Conservation (phyloP, 2,888 invertebrate species). For the Sabatieria punctata region DNA sequence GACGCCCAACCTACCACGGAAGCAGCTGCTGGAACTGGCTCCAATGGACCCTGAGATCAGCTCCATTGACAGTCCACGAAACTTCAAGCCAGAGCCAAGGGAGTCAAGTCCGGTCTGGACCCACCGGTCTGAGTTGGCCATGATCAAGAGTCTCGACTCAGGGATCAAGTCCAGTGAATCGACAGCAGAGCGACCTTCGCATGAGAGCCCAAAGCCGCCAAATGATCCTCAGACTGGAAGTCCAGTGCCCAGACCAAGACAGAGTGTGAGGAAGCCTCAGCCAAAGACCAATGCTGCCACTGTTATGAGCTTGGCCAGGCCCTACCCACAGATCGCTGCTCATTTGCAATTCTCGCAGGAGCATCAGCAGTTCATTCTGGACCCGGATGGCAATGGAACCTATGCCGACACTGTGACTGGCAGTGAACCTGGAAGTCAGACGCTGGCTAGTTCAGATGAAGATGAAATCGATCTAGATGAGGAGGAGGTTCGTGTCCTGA, state of each 20-base stretch:
- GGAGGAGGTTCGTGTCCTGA: slow-evolving; percentile 34
- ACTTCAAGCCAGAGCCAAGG: no score
- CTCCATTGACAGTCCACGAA: no score
- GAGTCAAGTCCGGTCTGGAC: slow-evolving; percentile 9
- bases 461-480: slow-evolving; percentile 11
- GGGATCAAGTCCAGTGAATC: slow-evolving; percentile 3
- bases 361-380: slow-evolving; percentile 12
- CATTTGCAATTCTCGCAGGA: slow-evolving; percentile 10
- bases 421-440: no score
- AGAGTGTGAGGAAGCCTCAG: not conserved
- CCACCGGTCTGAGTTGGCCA: slow-evolving; percentile 4
- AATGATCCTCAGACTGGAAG: no score
- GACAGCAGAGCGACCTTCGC: not conserved
- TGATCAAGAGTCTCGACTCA: slow-evolving; percentile 7
- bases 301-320: slow-evolving; percentile 7
- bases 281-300: no score
- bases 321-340: slow-evolving; percentile 11
- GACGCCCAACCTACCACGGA: slow-evolving; percentile 43
- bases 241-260: not conserved
- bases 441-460: slow-evolving; percentile 20
- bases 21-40: no score
- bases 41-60: no score
- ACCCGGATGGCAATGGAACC: no score
- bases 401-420: not conserved
- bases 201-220: not conserved